A percentile compares a stretch with the other conserved stretches of the same genome.
Conservation (phyloP, 2,797 vertebrate species). For the Lateolabrax maculatus region DNA sequence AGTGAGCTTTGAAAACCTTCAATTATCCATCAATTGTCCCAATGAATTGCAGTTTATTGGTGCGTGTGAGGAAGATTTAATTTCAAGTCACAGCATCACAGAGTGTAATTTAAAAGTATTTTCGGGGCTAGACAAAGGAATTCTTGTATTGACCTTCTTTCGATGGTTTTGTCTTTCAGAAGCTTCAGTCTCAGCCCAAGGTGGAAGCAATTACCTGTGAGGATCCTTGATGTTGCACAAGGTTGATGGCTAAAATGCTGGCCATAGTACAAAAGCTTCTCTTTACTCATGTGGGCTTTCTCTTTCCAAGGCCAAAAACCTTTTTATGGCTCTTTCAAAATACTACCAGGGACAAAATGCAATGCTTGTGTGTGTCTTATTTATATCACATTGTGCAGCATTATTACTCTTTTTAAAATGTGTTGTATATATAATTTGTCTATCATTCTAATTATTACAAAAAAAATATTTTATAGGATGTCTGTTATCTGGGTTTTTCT, state of each 20-base stretch:
- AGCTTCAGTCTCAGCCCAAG: slow-evolving; percentile 52
- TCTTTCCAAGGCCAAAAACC: slow-evolving; percentile 31
- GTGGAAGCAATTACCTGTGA: slow-evolving; percentile 80
- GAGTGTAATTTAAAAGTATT: slow-evolving; percentile 67
- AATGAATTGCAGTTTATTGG: slow-evolving; percentile 26
- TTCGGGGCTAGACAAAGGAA: slow-evolving; percentile 42
- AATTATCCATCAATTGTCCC: slow-evolving; percentile 25
- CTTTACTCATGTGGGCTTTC: slow-evolving; percentile 16
- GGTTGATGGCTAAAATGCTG: slow-evolving; percentile 57
- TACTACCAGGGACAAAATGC: background rate
- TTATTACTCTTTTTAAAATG: background rate
- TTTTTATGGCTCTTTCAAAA: background rate
- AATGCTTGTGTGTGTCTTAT: background rate
- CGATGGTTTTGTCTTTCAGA: slow-evolving; percentile 61
- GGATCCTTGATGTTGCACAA: slow-evolving; percentile 60
- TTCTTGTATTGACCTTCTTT: slow-evolving; percentile 51
- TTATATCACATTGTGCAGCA: background rate
- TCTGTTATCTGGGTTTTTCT: background rate
- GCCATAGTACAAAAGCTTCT: slow-evolving; percentile 33
- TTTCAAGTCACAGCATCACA: slow-evolving; percentile 44
- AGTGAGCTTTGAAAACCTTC: slow-evolving; percentile 31
- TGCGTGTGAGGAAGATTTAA: slow-evolving; percentile 36
- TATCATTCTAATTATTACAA: background rate
- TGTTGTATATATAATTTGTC: background rate
- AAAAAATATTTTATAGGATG: background rate